A percentile compares a stretch with the other conserved stretches of the same genome.
phyloP scores from a whole-genome alignment of 1,140 invertebrate genomes.

The Drosophila nigrodunni region DNA sequence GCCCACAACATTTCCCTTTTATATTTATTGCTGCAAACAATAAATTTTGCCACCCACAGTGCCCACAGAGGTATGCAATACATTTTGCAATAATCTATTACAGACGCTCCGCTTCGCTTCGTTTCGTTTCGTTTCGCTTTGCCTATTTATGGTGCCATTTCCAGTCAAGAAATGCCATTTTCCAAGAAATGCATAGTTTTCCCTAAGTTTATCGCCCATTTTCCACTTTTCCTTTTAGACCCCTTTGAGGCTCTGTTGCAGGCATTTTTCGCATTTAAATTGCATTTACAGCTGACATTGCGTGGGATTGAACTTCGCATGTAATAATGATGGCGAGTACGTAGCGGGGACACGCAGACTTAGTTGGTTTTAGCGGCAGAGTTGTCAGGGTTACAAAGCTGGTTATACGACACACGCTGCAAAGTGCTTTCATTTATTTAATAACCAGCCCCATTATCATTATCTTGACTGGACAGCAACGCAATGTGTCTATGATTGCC shows the following conservation, averaged over 20 bases:
- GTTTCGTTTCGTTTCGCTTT: constrained; percentile 28
- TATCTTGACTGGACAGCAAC: constrained; percentile 36
- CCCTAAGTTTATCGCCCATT: neutral
- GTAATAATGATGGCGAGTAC: constrained; percentile 50
- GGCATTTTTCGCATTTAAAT: constrained; percentile 76
- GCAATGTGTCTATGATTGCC: constrained; percentile 51
- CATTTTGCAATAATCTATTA: constrained; percentile 76
- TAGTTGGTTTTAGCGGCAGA: constrained; percentile 18
- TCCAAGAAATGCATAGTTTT: constrained; percentile 54
- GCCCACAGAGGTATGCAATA: constrained; percentile 67
- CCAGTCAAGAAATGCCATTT: constrained; percentile 60
- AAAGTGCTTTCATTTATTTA: constrained; percentile 74
- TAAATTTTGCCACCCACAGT: constrained; percentile 55
- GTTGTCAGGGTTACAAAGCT: constrained; percentile 32
- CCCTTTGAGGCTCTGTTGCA: constrained; percentile 37
- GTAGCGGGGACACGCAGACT: constrained; percentile 31
- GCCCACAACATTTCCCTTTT: constrained; percentile 63
- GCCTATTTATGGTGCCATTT: constrained; percentile 76
- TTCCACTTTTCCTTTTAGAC: neutral
- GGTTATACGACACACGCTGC: constrained; percentile 30
- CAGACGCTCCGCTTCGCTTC: constrained; percentile 44
- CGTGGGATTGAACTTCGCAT: constrained; percentile 66
- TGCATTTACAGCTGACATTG: constrained; percentile 64
- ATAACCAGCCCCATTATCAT: constrained; percentile 70
- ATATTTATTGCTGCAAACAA: constrained; percentile 58